These are phyloP conservation scores for Salticus scenicus DNA, from an alignment of 2,888 invertebrate species.

Conservation along the genomic window DNA sequence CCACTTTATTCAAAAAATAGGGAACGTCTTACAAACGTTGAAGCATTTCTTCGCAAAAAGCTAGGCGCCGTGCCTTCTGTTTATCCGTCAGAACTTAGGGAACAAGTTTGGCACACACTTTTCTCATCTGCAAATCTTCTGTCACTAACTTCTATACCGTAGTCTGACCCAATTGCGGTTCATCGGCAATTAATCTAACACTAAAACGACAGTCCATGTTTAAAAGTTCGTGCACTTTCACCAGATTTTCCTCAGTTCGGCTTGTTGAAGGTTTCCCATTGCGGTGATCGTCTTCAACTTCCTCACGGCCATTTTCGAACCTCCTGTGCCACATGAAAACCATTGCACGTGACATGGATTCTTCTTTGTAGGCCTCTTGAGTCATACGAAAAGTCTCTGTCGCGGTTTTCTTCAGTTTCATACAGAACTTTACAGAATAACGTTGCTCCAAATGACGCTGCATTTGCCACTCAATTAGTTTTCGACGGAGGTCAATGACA, in stretches of 20 bases:
- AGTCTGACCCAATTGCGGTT: slow-evolving; percentile 11
- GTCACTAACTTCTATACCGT: slow-evolving; percentile 7
- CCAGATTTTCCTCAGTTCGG: slow-evolving; percentile 15
- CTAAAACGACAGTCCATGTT: slow-evolving; percentile 6
- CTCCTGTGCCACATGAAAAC: background rate
- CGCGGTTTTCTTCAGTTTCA: background rate
- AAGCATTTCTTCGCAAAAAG: slow-evolving; percentile 21
- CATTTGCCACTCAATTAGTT: background rate
- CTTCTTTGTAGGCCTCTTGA: background rate
- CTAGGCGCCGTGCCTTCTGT: slow-evolving; percentile 35
- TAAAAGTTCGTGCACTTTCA: slow-evolving; percentile 18
- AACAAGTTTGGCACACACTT: slow-evolving; percentile 72
- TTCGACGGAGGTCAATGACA: no score
- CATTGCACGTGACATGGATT: background rate
- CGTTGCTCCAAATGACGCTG: background rate
- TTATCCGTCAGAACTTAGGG: slow-evolving; percentile 71
- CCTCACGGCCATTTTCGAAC: slow-evolving; percentile 73
- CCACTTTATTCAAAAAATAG: no score
- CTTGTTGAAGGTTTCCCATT: slow-evolving; percentile 22
- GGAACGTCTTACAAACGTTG: slow-evolving; percentile 18
- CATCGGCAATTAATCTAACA: slow-evolving; percentile 19
- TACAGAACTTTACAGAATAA: slow-evolving; percentile 11
- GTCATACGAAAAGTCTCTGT: background rate
- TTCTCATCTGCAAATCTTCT: slow-evolving; percentile 14
- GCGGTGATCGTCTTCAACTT: background rate